Evolutionary conservation across 1,140 invertebrate species (phyloP).

Genomic region (Drosophila murphyi): DNA sequence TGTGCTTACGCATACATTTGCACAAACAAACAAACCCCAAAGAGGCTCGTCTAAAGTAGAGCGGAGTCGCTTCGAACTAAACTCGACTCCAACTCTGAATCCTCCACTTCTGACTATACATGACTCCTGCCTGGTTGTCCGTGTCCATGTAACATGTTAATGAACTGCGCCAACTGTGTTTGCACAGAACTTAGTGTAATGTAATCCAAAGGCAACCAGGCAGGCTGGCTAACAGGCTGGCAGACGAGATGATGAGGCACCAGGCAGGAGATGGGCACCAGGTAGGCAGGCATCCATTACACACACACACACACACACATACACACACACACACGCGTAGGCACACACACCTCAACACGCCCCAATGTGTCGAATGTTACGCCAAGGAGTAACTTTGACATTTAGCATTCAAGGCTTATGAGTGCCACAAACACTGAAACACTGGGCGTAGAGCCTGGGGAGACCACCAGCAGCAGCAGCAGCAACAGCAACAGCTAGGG

Average conservation of each 20-base stretch:
- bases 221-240: conserved; percentile 41
- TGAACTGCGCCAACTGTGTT: conserved; percentile 83
- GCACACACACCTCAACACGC: conserved; percentile 72
- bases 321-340: conserved; percentile 35
- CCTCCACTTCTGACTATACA: background rate
- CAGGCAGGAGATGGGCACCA: background rate
- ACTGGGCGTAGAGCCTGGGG: conserved; percentile 16
- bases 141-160: conserved; percentile 82
- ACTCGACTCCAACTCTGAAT: conserved; percentile 24
- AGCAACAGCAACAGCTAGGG: background rate
- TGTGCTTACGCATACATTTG: conserved; percentile 74
- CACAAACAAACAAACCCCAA: conserved; percentile 72
- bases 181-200: conserved; percentile 83
- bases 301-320: conserved; percentile 17
- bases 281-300: conserved; percentile 38
- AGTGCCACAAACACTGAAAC: conserved; percentile 59
- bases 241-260: conserved; percentile 15
- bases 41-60: conserved; percentile 65
- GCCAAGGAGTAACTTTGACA: conserved; percentile 83
- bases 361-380: conserved; percentile 81
- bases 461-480: too few species aligned
- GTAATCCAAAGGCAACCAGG: conserved; percentile 68
- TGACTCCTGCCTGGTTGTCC: conserved; percentile 23
- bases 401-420: conserved; percentile 83
- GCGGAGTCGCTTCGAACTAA: conserved; percentile 59